Percentiles rank a stretch among this genome's conserved stretches.
Conservation (phyloP, 2,888 invertebrate species). For the Cancer borealis region DNA sequence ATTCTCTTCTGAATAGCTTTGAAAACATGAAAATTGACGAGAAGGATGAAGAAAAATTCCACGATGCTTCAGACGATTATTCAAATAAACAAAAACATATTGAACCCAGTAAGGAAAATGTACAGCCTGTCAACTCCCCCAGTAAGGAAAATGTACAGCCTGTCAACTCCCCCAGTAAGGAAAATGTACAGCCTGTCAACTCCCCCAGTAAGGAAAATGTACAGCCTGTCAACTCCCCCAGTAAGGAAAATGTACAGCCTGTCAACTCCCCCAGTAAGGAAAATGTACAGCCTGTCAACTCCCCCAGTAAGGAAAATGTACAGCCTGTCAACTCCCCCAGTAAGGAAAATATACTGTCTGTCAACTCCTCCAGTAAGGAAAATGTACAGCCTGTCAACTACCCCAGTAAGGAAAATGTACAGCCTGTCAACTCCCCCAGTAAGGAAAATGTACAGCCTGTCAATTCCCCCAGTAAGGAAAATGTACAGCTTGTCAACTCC, state of each 20-base stretch:
- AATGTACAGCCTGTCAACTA: background rate
- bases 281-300: background rate
- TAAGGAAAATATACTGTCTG: background rate
- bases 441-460: background rate
- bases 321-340: background rate
- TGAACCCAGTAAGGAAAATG: background rate
- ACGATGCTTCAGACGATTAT: conserved; percentile 55
- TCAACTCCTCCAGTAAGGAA: background rate
- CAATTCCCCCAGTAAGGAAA: background rate
- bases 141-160: background rate
- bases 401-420: background rate
- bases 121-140: background rate
- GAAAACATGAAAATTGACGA: conserved; percentile 65
- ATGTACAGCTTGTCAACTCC: background rate
- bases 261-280: background rate
- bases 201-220: background rate
- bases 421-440: background rate
- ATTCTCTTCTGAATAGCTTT: conserved; percentile 66
- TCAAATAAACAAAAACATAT: background rate
- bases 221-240: background rate
- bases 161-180: background rate
- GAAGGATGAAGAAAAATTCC: conserved; percentile 58
- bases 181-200: background rate
- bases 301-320: background rate
- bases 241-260: conserved; percentile 8